phyloP scores from a whole-genome alignment of 2,797 vertebrate genomes.

The Alosa sapidissima region DNA sequence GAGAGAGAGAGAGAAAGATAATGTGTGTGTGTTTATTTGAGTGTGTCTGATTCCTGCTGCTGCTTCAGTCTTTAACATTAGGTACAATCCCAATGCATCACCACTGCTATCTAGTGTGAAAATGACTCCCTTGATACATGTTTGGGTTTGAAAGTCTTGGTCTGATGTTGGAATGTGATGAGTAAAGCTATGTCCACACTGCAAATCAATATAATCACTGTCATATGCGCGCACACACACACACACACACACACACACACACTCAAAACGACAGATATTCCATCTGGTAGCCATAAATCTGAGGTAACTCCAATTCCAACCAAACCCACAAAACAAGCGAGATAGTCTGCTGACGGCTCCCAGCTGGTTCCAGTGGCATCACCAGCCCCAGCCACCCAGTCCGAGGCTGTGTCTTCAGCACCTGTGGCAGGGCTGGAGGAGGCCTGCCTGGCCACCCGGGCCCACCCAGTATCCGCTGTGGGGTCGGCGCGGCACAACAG shows the following conservation, averaged over 20 bases:
- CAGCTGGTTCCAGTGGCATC: constrained; percentile 31
- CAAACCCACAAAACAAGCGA: constrained; percentile 46
- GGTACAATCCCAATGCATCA: not conserved
- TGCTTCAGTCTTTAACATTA: no score
- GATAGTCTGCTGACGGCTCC: constrained; percentile 75
- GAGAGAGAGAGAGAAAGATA: constrained; percentile 48
- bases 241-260: not conserved
- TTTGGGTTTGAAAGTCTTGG: not conserved
- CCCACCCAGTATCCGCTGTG: constrained; percentile 53
- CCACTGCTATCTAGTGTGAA: not conserved
- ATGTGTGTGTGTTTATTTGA: constrained; percentile 47
- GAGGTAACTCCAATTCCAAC: constrained; percentile 20
- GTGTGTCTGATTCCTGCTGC: constrained; percentile 40
- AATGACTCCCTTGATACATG: not conserved
- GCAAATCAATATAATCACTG: constrained; percentile 2
- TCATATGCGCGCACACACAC: not conserved
- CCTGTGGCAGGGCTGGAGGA: constrained; percentile 48
- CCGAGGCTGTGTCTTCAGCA: constrained; percentile 46
- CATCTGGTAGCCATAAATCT: constrained; percentile 22
- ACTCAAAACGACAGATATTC: not conserved
- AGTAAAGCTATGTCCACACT: not conserved
- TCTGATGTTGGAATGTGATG: not conserved
- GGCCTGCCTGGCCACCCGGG: constrained; percentile 22
- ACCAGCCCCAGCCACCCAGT: constrained; percentile 53
- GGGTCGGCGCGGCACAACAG: not conserved